Percentiles rank a stretch among this genome's conserved stretches.
Conservation (phyloP, 2,797 vertebrate species). For the Threskiornis aethiopicus region DNA sequence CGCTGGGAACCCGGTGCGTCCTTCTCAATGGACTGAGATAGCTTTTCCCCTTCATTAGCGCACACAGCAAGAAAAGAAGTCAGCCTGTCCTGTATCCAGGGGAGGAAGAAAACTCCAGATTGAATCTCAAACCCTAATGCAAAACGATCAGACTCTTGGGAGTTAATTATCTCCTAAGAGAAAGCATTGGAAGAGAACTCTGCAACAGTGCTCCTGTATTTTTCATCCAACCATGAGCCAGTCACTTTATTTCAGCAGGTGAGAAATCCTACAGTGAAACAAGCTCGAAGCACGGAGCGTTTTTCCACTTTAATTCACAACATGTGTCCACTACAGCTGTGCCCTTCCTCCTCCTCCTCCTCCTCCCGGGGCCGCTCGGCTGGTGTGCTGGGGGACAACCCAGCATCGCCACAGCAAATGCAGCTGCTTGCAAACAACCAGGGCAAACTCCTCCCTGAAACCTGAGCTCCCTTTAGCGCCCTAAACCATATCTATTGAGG, state of each 20-base stretch:
- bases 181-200: not conserved
- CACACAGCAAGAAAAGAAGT: not conserved
- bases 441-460: not conserved
- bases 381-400: not conserved
- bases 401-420: not conserved
- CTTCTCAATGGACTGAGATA: not conserved
- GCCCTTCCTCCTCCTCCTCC: not conserved
- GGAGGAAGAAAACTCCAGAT: fast-evolving
- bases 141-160: not conserved
- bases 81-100: not conserved
- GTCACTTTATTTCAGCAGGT: not conserved
- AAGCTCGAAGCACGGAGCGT: not conserved
- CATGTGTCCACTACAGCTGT: not conserved
- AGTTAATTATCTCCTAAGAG: not conserved
- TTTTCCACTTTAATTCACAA: not conserved
- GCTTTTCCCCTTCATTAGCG: not conserved
- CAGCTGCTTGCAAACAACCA: fast-evolving
- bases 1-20: fast-evolving
- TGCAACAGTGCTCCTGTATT: not conserved
- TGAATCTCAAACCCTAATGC: not conserved
- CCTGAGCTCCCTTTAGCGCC: not conserved
- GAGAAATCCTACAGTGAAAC: not conserved
- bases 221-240: not conserved
- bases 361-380: fast-evolving
- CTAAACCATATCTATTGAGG: not conserved